Evolutionary conservation across 64 coral and sea anemone genomes (phyloP).

Genomic region (Platygyra sinensis): DNA sequence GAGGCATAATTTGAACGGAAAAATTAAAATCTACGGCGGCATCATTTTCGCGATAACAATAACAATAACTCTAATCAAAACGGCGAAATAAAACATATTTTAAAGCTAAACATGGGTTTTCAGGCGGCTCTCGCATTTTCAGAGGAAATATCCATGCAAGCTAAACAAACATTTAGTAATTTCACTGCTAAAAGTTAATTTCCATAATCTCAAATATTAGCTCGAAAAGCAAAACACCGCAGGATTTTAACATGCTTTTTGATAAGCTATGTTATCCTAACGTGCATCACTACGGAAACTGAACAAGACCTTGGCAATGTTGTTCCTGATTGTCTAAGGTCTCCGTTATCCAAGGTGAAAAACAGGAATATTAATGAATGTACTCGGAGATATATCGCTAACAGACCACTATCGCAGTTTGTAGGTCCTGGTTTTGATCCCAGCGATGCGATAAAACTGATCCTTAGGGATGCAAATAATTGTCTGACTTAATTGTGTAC

Average conservation of each 20-base stretch:
- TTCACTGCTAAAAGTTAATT: slow-evolving; percentile 27
- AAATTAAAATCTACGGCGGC: neutral
- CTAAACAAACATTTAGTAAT: slow-evolving; percentile 11
- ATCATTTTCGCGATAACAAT: neutral
- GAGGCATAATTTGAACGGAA: neutral
- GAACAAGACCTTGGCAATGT: neutral
- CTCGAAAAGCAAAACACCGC: neutral
- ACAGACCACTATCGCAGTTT: neutral
- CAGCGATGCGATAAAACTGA: neutral
- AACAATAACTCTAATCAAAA: neutral
- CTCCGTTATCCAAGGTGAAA: neutral
- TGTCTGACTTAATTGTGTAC: neutral
- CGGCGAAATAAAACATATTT: neutral
- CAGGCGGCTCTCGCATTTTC: neutral
- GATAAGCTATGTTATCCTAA: neutral
- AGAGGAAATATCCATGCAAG: slow-evolving; percentile 17
- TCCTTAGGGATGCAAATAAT: neutral
- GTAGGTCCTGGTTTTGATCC: neutral
- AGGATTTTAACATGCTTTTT: neutral
- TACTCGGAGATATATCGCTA: neutral
- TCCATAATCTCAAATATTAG: slow-evolving; percentile 44
- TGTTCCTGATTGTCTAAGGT: neutral
- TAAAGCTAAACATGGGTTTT: neutral
- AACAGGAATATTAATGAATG: neutral
- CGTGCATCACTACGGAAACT: neutral